These are phyloP conservation scores for Penaeus chinensis DNA, from an alignment of 1,140 invertebrate species.

Conservation along the genomic window DNA sequence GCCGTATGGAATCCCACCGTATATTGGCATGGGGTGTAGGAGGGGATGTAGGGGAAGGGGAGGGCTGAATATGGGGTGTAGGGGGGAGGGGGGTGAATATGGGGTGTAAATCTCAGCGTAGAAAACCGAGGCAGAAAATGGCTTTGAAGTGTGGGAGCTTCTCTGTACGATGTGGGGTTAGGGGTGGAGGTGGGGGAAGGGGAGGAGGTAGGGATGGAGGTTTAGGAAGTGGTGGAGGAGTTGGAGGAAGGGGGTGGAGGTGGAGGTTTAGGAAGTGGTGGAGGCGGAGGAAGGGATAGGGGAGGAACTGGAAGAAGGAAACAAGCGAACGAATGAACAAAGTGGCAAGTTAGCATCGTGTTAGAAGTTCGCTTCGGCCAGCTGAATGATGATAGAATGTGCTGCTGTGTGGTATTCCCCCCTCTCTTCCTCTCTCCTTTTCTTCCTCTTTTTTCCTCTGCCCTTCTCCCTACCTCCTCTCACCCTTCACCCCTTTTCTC, in stretches of 20 bases:
- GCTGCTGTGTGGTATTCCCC: conserved; percentile 3
- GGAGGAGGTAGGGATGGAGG: background rate
- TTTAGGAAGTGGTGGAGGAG: background rate
- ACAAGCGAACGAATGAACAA: too few species aligned
- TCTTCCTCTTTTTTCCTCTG: background rate
- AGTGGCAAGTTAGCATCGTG: too few species aligned
- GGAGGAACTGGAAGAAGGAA: too few species aligned
- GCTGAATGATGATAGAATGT: background rate
- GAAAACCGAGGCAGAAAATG: too few species aligned
- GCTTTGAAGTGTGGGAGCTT: too few species aligned
- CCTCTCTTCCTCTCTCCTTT: conserved; percentile 14
- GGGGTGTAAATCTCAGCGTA: background rate
- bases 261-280: background rate
- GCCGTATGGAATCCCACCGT: too few species aligned
- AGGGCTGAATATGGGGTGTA: background rate
- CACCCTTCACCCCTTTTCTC: too few species aligned
- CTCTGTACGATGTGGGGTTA: too few species aligned
- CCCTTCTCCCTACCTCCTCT: background rate
- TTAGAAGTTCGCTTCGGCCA: too few species aligned
- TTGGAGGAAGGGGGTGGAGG: background rate
- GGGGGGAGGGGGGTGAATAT: background rate
- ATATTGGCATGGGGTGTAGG: background rate
- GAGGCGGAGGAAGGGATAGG: too few species aligned
- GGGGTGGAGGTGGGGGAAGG: too few species aligned
- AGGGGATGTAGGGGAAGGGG: background rate